Base-by-base conservation (phyloP, 2,888 invertebrate genomes). In the Cryptophagus acutangulus region DNA sequence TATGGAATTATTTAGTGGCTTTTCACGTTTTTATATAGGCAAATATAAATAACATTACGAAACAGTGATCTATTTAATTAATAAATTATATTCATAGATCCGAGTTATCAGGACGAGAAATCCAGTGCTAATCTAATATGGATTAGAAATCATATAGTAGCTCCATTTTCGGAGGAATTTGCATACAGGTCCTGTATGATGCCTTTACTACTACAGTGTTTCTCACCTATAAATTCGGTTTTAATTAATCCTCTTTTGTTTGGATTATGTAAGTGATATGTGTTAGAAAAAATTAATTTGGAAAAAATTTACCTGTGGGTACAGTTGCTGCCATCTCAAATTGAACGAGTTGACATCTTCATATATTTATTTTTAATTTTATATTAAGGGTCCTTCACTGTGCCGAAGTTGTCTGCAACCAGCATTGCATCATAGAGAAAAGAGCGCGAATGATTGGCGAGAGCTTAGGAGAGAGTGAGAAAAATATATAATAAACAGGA, bases 101-200 rank as follows among this genome's bases (percentile, higher is more conserved):
- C 64, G 36, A 59, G 55, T 49, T 61, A 64, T 51, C 84, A 90
- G 89, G 65, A 79, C 39, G 77, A 77, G 39, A 83, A 80, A 54
- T 71, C 83, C 45, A 31, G n/a, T 77, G n/a, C 52, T 54, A 87
- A 87, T 56, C 71, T 88, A 38, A 78, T 86, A 17, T 93, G 92
- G 91, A 75, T 92, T 55, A 75, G 95, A 45, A 92, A 91, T 66
- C 86, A 89, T 62, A 69, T 94, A 17, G 86, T 94, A 56, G 94
- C 94, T 1, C 96, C 95, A 0, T 66, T 95, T 36, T 89, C 93
- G 41, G 96, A 96, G 70, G 96, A 96, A 68, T 91, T 94, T 74
- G 91, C 92, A 4, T 96, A 92, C 70, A 76, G 96, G 51, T 90
- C 93, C 1, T 95, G 94, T 62, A 94, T 96, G 91, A 74, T 95